phyloP scores from a whole-genome alignment of 2,113 vertebrate species.

The Thunnus maccoyii region DNA sequence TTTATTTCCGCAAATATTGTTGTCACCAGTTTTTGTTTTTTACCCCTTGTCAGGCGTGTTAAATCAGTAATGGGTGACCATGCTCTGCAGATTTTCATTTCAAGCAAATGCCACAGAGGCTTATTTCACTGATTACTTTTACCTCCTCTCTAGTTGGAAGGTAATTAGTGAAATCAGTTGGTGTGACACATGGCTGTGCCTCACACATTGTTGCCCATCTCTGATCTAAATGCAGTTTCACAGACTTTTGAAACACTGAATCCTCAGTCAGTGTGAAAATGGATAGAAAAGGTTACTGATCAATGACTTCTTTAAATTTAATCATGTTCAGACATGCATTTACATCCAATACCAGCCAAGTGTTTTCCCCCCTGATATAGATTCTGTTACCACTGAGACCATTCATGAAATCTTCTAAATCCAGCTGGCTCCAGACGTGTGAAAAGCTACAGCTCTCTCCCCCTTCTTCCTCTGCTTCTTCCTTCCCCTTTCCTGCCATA shows the following conservation, averaged over 20 bases:
- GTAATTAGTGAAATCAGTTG: conserved; percentile 54
- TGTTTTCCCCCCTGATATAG: background rate
- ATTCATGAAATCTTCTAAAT: conserved; percentile 2
- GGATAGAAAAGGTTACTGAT: background rate
- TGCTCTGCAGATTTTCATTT: conserved; percentile 52
- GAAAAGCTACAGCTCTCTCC: background rate
- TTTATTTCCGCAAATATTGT: conserved; percentile 10
- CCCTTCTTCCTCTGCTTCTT: background rate
- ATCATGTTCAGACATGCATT: conserved; percentile 1
- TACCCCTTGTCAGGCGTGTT: conserved; percentile 1
- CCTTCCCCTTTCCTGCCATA: background rate
- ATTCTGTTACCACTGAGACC: background rate
- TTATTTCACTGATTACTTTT: conserved; percentile 58
- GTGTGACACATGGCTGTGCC: conserved; percentile 40
- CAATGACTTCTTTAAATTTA: background rate
- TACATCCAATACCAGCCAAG: background rate
- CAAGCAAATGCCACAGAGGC: conserved; percentile 52
- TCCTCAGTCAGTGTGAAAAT: background rate
- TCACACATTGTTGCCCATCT: conserved; percentile 28
- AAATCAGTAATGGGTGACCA: conserved; percentile 34
- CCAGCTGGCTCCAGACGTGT: background rate
- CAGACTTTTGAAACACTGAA: conserved; percentile 1
- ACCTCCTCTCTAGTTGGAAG: conserved; percentile 44
- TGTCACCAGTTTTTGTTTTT: conserved; percentile 3
- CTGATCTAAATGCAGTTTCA: conserved; percentile 10